Conservation (phyloP, 2,888 invertebrate genomes). For the Onthophagus sagittarius region DNA sequence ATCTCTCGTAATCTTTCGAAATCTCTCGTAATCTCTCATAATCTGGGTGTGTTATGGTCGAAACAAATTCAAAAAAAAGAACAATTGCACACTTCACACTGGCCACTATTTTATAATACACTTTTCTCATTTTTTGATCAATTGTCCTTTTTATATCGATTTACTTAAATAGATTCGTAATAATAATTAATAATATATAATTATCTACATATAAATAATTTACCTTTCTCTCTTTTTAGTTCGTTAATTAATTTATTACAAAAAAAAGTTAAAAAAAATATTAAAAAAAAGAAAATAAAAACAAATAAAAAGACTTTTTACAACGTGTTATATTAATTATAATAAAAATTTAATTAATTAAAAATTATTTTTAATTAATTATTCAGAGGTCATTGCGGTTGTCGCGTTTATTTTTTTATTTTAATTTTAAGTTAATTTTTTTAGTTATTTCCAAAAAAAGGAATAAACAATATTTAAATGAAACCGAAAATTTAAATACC, state of each 20-base stretch:
- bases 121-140: slow-evolving; percentile 7
- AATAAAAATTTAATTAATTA: slow-evolving; percentile 20
- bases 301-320: slow-evolving; percentile 6
- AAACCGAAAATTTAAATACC: not conserved
- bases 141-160: slow-evolving; percentile 29
- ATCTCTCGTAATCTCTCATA: not conserved
- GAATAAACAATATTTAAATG: not conserved
- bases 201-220: slow-evolving; percentile 40
- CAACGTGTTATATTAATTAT: slow-evolving; percentile 7
- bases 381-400: slow-evolving; percentile 49
- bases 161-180: slow-evolving; percentile 18
- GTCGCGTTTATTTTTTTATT: slow-evolving; percentile 32
- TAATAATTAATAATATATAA: slow-evolving; percentile 40
- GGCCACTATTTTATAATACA: slow-evolving; percentile 37
- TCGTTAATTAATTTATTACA: not conserved
- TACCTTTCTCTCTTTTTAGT: not conserved
- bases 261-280: slow-evolving; percentile 1
- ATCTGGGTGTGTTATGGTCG: not conserved
- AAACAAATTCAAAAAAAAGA: slow-evolving; percentile 21
- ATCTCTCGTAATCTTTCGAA: not conserved
- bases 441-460: not conserved
- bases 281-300: not conserved
- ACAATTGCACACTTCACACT: slow-evolving; percentile 46
- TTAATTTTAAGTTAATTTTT: slow-evolving; percentile 15
- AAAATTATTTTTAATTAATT: slow-evolving; percentile 20